A percentile compares a stretch with the other conserved stretches of the same genome.
Conservation (phyloP, 2,797 vertebrate genomes). For the Rhinophrynus dorsalis region DNA sequence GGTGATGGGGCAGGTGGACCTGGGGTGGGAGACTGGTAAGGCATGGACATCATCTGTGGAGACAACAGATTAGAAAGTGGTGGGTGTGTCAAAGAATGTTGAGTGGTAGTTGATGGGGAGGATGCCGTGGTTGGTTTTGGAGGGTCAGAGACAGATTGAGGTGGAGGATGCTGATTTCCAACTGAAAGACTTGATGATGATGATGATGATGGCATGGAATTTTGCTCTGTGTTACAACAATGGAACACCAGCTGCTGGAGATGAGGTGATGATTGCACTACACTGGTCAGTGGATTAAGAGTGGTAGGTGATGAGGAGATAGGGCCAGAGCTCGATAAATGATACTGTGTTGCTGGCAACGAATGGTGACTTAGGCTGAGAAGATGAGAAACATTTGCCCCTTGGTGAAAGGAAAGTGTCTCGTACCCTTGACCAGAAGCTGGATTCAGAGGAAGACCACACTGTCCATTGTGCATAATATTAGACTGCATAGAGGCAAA, state of each 20-base stretch:
- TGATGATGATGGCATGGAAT: slow-evolving; percentile 69
- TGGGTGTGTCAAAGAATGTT: slow-evolving; percentile 78
- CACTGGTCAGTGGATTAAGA: slow-evolving; percentile 75
- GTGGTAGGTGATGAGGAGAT: slow-evolving; percentile 63
- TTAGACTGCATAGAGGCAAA: slow-evolving; percentile 85
- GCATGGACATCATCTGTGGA: slow-evolving; percentile 86
- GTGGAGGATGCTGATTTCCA: slow-evolving; percentile 77
- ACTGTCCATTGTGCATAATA: slow-evolving; percentile 84
- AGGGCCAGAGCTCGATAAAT: slow-evolving; percentile 72
- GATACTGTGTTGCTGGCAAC: slow-evolving; percentile 77
- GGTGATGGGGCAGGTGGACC: slow-evolving; percentile 67
- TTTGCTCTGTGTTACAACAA: slow-evolving; percentile 75
- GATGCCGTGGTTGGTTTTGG: slow-evolving; percentile 80
- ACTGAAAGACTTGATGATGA: slow-evolving; percentile 69
- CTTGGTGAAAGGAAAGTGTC: slow-evolving; percentile 80
- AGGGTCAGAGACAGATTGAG: slow-evolving; percentile 83
- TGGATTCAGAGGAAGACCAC: slow-evolving; percentile 79
- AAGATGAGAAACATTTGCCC: slow-evolving; percentile 73
- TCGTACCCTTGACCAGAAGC: slow-evolving; percentile 83
- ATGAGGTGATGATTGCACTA: slow-evolving; percentile 73
- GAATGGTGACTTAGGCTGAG: slow-evolving; percentile 80
- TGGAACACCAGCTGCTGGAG: slow-evolving; percentile 82
- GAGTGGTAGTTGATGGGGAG: slow-evolving; percentile 80
- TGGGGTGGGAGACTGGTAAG: slow-evolving; percentile 86
- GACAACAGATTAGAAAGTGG: slow-evolving; percentile 90